Percentiles rank a stretch among this genome's conserved stretches.
These are phyloP conservation scores for Platycheirus rosarum DNA, from an alignment of 2,888 invertebrate species.

Conservation along the genomic window DNA sequence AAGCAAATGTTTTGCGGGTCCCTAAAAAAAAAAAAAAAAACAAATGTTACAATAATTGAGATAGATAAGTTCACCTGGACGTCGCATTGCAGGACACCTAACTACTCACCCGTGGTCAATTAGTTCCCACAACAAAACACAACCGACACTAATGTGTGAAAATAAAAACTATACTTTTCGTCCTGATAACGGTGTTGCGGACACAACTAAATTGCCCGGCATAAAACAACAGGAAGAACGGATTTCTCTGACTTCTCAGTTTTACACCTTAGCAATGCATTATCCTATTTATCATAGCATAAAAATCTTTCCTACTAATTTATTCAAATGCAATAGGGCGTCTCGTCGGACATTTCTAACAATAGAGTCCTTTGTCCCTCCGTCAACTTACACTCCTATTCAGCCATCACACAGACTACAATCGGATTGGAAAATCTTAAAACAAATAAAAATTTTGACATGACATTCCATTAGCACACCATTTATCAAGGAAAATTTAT, in stretches of 20 bases:
- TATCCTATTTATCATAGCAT: constrained; percentile 41
- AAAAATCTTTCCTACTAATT: constrained; percentile 45
- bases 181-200: neutral
- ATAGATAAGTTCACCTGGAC: constrained; percentile 60
- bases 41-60: constrained; percentile 71
- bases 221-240: constrained; percentile 50
- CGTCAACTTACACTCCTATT: constrained; percentile 21
- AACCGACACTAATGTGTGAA: constrained; percentile 56
- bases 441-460: constrained; percentile 79
- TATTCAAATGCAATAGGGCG: constrained; percentile 67
- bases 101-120: constrained; percentile 50
- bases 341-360: constrained; percentile 38
- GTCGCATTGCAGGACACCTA: constrained; percentile 14
- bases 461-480: constrained; percentile 82
- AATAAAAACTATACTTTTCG: constrained; percentile 8
- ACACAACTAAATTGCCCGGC: constrained; percentile 39
- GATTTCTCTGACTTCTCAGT: constrained; percentile 45
- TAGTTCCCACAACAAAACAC: constrained; percentile 48
- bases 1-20: constrained; percentile 23
- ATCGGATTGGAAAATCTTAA: constrained; percentile 75
- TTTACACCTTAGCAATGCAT: constrained; percentile 52
- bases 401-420: constrained; percentile 69
- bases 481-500: constrained; percentile 78
- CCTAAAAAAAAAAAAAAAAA: constrained; percentile 10
- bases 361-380: constrained; percentile 78